Conservation (phyloP, 2,113 vertebrate species). For the Junco hyemalis region DNA sequence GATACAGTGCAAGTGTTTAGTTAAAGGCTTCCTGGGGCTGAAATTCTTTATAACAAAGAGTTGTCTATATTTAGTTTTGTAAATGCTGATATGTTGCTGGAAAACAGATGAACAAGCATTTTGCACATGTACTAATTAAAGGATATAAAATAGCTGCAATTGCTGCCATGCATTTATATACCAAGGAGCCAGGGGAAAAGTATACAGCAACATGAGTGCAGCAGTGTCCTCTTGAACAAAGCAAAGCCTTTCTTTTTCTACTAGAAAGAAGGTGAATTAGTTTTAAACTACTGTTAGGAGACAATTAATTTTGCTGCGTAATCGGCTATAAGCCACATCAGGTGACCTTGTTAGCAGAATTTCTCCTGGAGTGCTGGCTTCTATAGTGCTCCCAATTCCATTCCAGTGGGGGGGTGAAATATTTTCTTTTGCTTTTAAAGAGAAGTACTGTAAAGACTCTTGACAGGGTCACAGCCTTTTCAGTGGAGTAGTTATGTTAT, state of each 20-base stretch:
- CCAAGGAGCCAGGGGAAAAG: background rate
- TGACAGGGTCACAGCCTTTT: background rate
- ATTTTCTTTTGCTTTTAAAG: background rate
- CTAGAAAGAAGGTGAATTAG: background rate
- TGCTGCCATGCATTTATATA: background rate
- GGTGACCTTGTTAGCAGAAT: background rate
- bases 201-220: background rate
- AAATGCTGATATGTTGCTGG: background rate
- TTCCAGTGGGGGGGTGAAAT: background rate
- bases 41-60: background rate
- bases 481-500: background rate
- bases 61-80: background rate
- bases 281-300: background rate
- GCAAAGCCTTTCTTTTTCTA: background rate
- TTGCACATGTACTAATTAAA: background rate
- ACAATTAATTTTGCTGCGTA: background rate
- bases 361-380: background rate
- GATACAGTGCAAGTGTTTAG: background rate
- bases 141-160: background rate
- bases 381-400: background rate
- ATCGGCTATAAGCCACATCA: background rate
- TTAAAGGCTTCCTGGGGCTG: background rate
- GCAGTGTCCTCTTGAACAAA: background rate
- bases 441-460: background rate
- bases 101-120: constrained; percentile 14